phyloP scores from a whole-genome alignment of 2,888 invertebrate species.

The Salpingus planirostris region DNA sequence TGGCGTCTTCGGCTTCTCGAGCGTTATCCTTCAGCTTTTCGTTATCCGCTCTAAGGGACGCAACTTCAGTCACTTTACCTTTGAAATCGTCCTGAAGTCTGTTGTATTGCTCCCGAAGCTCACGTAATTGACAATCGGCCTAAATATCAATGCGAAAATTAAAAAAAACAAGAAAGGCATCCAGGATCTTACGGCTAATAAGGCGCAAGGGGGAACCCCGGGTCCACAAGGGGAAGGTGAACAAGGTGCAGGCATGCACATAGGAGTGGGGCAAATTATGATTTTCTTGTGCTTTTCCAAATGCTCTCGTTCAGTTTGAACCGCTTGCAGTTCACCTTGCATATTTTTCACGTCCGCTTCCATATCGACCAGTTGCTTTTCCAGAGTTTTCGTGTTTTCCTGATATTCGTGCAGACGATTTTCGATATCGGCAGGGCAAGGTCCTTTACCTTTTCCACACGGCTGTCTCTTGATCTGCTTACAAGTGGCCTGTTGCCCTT shows the following conservation, averaged over 20 bases:
- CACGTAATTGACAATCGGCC: conserved; percentile 45
- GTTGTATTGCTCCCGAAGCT: conserved; percentile 51
- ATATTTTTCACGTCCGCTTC: conserved; percentile 52
- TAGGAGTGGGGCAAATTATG: conserved; percentile 34
- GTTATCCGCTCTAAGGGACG: conserved; percentile 44
- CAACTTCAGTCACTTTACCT: conserved; percentile 58
- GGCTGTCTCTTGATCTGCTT: conserved; percentile 9
- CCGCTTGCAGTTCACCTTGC: conserved; percentile 44
- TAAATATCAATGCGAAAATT: too few species aligned
- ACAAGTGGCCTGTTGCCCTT: conserved; percentile 4
- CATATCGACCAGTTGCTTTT: conserved; percentile 50
- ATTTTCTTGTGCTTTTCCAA: conserved; percentile 36
- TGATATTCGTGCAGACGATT: conserved; percentile 39
- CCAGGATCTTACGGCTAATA: too few species aligned
- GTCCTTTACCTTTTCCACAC: conserved; percentile 33
- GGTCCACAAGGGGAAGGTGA: conserved; percentile 28
- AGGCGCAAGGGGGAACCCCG: conserved; percentile 15
- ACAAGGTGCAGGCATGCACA: conserved; percentile 14
- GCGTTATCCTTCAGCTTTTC: conserved; percentile 43
- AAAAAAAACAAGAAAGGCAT: too few species aligned
- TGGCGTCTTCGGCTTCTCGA: conserved; percentile 40
- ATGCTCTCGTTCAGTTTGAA: conserved; percentile 46
- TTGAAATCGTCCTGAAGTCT: conserved; percentile 60
- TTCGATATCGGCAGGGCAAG: conserved; percentile 43
- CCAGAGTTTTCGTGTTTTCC: conserved; percentile 45